These are phyloP conservation scores for Synaphobranchus kaupii DNA, from an alignment of 2,797 vertebrate species.

Conservation along the genomic window DNA sequence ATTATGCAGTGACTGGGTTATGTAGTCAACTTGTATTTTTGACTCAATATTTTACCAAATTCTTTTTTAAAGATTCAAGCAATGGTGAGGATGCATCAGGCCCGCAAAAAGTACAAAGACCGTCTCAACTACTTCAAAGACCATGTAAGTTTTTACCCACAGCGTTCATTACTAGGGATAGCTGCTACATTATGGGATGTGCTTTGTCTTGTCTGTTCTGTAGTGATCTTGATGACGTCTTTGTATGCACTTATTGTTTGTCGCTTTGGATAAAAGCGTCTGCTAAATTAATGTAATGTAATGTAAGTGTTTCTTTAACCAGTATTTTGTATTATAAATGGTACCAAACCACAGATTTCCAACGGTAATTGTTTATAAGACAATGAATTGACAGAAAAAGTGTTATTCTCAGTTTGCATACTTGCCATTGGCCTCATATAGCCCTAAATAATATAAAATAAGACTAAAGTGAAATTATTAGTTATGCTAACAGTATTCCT, in stretches of 20 bases:
- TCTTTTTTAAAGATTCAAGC: slow-evolving; percentile 83
- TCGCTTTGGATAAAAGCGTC: too few species aligned
- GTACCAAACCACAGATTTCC: not conserved
- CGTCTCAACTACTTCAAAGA: slow-evolving; percentile 92
- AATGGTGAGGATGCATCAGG: slow-evolving; percentile 92
- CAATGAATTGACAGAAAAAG: not conserved
- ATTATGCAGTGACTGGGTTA: not conserved
- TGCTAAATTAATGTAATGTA: too few species aligned
- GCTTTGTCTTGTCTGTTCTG: too few species aligned
- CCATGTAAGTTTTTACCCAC: slow-evolving; percentile 83
- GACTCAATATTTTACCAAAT: not conserved
- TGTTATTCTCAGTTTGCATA: not conserved
- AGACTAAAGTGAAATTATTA: not conserved
- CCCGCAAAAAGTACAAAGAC: slow-evolving; percentile 88
- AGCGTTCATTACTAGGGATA: too few species aligned
- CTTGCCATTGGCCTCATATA: not conserved
- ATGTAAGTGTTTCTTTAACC: slow-evolving; percentile 72
- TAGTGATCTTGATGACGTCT: too few species aligned
- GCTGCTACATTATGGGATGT: too few species aligned
- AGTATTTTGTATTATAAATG: not conserved
- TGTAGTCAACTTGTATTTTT: not conserved
- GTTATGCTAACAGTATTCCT: not conserved
- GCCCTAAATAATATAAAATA: not conserved
- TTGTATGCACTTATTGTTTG: too few species aligned
- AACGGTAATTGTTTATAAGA: not conserved